Base-by-base conservation (phyloP, 2,113 vertebrate species). In the Megaceryle torquata region DNA sequence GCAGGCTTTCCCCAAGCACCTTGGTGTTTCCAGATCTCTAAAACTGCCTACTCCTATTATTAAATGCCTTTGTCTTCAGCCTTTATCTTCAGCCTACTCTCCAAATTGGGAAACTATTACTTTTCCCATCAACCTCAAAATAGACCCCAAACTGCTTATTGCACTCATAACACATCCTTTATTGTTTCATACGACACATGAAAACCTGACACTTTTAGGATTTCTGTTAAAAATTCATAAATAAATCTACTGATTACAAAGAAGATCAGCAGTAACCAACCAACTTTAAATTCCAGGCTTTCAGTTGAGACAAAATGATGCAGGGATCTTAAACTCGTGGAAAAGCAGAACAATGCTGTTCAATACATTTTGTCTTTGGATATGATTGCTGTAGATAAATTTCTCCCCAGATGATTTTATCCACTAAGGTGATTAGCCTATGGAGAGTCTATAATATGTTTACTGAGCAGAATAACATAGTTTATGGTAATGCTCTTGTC, bases 401-500 rank as follows among this genome's bases (percentile, higher is more conserved):
- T 71, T 41, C 91, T 85, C 71, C 57, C 51, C 25, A 59, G 81
- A 87, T 80, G 87, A 92, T 83, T 95, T 93, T 85, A 95, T 86
- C 89, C 64, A 91, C 85, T 84, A 71, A 96, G 91, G 89, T 83
- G 88, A 97, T 97, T 96, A 96, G 75, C 71, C 78, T 89, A 61
- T 48, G 78, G 81, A 97, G 82, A 96, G 76, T 69, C 65, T 17
- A 69, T 33, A 48, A 87, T 88, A 60, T 46, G 67, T 91, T 96
- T 89, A 72, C 54, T 51, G 72, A 77, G 57, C 60, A 91, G 59
- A 94, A 57, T 72, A 92, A 71, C 72, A 65, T 31, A 76, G 78
- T 92, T 97, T 93, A 77, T 95, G 94, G 90, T 94, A 95, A 97
- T 80, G 44, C 15, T 93, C 85, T 86, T 89, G 95, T 96, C 95